phyloP scores from a whole-genome alignment of 2,797 vertebrate genomes.

The Centropyge bicolor region DNA sequence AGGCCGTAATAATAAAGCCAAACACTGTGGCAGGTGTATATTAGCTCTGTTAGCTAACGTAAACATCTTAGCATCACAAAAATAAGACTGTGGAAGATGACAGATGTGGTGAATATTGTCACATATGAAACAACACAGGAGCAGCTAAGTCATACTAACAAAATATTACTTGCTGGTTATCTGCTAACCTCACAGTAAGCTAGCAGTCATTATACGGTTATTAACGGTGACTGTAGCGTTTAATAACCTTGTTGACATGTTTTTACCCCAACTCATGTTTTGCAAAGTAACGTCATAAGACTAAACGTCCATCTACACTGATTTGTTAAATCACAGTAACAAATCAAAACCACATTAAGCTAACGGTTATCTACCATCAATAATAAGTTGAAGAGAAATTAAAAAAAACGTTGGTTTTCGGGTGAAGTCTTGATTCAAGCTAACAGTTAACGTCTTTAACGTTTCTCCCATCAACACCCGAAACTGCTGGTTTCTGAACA shows the following conservation, averaged over 20 bases:
- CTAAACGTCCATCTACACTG: background rate
- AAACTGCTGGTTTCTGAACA: background rate
- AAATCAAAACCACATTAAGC: no score
- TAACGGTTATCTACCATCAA: fast-evolving
- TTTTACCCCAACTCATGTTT: background rate
- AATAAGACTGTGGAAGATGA: background rate
- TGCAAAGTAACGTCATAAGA: background rate
- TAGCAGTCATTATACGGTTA: background rate
- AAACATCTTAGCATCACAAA: background rate
- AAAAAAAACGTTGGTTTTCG: slow-evolving; percentile 17
- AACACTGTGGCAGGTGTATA: slow-evolving; percentile 24
- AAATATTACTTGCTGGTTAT: background rate
- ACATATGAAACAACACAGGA: background rate
- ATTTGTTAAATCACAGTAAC: background rate
- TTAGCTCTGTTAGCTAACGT: slow-evolving; percentile 9
- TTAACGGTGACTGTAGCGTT: background rate
- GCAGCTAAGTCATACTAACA: background rate
- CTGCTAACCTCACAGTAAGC: background rate
- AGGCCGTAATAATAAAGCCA: background rate
- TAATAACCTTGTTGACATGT: background rate
- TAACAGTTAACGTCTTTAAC: slow-evolving; percentile 31
- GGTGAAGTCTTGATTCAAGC: slow-evolving; percentile 12
- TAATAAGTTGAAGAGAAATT: background rate
- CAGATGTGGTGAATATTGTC: background rate
- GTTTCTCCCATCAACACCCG: background rate